These are phyloP conservation scores for Bergia puertoricense DNA, from an alignment of 92 coral and sea anemone species.

Conservation along the genomic window DNA sequence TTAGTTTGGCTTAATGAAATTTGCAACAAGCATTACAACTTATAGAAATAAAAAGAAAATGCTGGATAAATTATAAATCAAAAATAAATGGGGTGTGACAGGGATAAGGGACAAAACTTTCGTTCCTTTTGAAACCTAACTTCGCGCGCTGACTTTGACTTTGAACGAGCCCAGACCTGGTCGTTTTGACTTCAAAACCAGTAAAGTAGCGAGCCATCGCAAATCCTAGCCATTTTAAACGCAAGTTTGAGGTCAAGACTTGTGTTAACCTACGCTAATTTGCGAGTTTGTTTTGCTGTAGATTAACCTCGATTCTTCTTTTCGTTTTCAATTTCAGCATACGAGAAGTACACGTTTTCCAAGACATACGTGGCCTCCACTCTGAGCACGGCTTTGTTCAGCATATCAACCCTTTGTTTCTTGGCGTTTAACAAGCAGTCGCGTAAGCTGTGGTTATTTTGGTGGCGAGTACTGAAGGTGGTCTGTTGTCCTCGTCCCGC, in stretches of 20 bases:
- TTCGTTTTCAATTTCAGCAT: slow-evolving; percentile 48
- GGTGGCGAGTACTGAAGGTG: slow-evolving; percentile 55
- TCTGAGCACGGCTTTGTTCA: slow-evolving; percentile 72
- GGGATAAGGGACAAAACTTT: no score
- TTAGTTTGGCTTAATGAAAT: no score
- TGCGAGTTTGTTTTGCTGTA: not conserved
- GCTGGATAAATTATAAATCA: no score
- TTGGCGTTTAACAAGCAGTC: slow-evolving; percentile 89
- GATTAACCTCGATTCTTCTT: not conserved
- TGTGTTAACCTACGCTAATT: not conserved
- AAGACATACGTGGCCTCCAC: slow-evolving; percentile 62
- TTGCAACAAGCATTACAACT: no score
- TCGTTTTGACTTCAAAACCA: no score
- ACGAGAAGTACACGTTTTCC: slow-evolving; percentile 65
- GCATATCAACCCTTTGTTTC: slow-evolving; percentile 80
- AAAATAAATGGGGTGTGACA: no score
- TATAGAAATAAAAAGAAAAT: no score
- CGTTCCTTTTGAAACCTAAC: no score
- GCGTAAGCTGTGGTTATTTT: slow-evolving; percentile 75
- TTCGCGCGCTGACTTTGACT: no score
- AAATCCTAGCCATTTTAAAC: no score
- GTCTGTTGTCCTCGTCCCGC: slow-evolving; percentile 57
- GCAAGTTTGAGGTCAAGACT: not conserved
- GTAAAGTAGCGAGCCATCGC: no score
- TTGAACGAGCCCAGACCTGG: no score